phyloP scores from a whole-genome alignment of 2,888 invertebrate genomes.

The Teleiodes luculella region DNA sequence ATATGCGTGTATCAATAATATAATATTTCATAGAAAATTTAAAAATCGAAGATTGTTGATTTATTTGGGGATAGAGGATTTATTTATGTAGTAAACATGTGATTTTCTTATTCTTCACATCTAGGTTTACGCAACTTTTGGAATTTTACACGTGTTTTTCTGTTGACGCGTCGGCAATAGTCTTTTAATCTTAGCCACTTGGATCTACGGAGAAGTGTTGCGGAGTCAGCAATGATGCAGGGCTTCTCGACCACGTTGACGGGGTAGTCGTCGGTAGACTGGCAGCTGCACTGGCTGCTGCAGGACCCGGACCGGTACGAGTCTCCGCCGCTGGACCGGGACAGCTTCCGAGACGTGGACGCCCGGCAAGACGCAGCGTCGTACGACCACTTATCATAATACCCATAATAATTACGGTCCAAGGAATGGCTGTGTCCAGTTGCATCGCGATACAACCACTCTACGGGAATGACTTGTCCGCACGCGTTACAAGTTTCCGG shows the following conservation, averaged over 20 bases:
- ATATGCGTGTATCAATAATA: too few relatives aligned
- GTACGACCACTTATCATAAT: slow-evolving; percentile 34
- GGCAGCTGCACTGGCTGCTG: slow-evolving; percentile 25
- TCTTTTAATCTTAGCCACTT: slow-evolving; percentile 49
- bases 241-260: slow-evolving; percentile 39
- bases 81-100: too few relatives aligned
- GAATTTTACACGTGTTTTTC: slow-evolving; percentile 24
- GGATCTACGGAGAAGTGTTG: slow-evolving; percentile 39
- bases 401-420: background rate
- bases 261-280: slow-evolving; percentile 32
- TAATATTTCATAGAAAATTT: too few relatives aligned
- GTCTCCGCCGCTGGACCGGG: slow-evolving; percentile 48
- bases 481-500: background rate
- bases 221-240: slow-evolving; percentile 49
- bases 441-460: background rate
- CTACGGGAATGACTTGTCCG: background rate
- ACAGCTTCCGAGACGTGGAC: slow-evolving; percentile 52
- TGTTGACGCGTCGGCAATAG: slow-evolving; percentile 33
- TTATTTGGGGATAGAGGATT: too few relatives aligned
- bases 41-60: too few relatives aligned
- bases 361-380: slow-evolving; percentile 40
- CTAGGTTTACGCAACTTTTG: background rate
- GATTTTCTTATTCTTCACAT: too few relatives aligned
- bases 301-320: slow-evolving; percentile 36
- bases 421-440: background rate